Base-by-base conservation (phyloP, 2,888 invertebrate genomes). In the Metallyticus violacea region DNA sequence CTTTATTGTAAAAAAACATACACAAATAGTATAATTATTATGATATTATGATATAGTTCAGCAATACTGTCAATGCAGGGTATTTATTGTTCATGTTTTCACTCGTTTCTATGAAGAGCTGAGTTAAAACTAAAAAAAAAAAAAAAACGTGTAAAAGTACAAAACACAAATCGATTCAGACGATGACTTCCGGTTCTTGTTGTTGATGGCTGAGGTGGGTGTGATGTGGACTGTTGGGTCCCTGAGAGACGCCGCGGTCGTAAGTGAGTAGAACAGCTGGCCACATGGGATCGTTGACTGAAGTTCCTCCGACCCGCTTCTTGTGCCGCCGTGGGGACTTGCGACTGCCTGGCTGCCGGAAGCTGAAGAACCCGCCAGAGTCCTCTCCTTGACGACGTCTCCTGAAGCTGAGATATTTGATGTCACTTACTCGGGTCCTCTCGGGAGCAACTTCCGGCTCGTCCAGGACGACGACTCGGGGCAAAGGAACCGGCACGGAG, bases 211-310 rank as follows among this genome's bases (percentile, higher is more conserved):
- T 15, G 76, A 15, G 9, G 28, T 29, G 81, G n/a, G 28, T 25
- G 27, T 27, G 25, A 5, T 81, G 81, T 4, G 79, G 84, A 26
- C n/a, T 77, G n/a, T 77, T 85, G 25, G 80, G 86, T 6, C 27
- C 80, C 5, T 88, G 87, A 1, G 89, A 87, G 40, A 89, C 86
- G 26, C 88, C 88, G 40, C 88, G 62, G 80, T 89, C 88, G 85
- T 88, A 89, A 3, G 89, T 89, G 30, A 89, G 85, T 29, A 89
- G 85, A 9, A 89, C 89, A 2, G 87, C 88, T 0, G 89, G 89
- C 89, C 89, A 89, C 81, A 87, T 87, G 15, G 88, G 88, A 15
- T 88, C 88, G 7, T 86, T 84, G 1, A 85, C 77, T 7, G 86
- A 86, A 0, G 82, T 85, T 9, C 88, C 89, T 0, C 88, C 88